These are phyloP conservation scores for Tachysurus fulvidraco DNA, from an alignment of 2,113 vertebrate genomes.

Conservation along the genomic window DNA sequence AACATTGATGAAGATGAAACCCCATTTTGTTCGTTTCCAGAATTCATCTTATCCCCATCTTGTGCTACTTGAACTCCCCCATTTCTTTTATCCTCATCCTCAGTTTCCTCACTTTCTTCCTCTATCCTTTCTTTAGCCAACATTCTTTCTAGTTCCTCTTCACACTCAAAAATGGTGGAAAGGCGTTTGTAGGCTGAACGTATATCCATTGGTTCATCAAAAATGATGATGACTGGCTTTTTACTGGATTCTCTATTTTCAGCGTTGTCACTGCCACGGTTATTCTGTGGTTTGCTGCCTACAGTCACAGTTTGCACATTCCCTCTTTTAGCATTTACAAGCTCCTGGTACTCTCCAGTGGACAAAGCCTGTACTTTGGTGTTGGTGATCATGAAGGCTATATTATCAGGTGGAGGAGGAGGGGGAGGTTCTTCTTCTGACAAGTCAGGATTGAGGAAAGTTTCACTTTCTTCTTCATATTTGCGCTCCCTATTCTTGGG, in stretches of 20 bases:
- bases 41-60: constrained; percentile 10
- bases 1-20: background rate
- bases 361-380: constrained; percentile 91
- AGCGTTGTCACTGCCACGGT: constrained; percentile 14
- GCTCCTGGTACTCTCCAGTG: constrained; percentile 87
- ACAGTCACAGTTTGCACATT: constrained; percentile 90
- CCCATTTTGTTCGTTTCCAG: background rate
- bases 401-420: constrained; percentile 83
- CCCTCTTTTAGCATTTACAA: constrained; percentile 84
- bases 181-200: constrained; percentile 94
- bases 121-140: constrained; percentile 89
- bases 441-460: constrained; percentile 71
- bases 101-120: constrained; percentile 86
- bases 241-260: constrained; percentile 76
- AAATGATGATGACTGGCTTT: constrained; percentile 96
- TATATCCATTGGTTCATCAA: constrained; percentile 98
- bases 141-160: constrained; percentile 93
- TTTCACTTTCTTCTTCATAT: constrained; percentile 65
- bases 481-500: constrained; percentile 43
- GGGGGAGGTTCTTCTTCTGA: constrained; percentile 77
- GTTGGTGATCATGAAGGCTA: constrained; percentile 96
- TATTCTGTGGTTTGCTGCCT: constrained; percentile 75
- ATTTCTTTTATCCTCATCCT: constrained; percentile 60
- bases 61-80: constrained; percentile 27
- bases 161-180: constrained; percentile 95